Base-by-base conservation (phyloP, 1,140 invertebrate species). In the Danaus melanippus region DNA sequence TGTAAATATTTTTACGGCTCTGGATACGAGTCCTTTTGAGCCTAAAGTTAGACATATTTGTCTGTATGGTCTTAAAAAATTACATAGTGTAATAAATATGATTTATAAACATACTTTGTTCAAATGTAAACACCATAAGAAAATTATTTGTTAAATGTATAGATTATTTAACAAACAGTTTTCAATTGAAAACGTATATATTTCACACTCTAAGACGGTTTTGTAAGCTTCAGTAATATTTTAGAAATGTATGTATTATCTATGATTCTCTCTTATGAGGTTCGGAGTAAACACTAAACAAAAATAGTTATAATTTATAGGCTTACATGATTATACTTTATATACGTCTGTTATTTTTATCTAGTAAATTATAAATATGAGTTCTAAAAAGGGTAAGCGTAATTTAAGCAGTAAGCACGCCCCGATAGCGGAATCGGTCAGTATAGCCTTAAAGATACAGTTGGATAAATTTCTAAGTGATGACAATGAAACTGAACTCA, bases 401-500 rank as follows among this genome's bases (percentile, higher is more conserved):
- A 78, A 72, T 54, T 56, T 71, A 43, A 76, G 76, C 6, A 77
- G 69, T 45, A 85, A 84, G 55, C 76, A 79, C 62, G 84, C 84
- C 64, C 74, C 80, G 7, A 78, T 87, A 54, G 80, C 83, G 2
- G 86, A 87, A 58, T 84, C 84, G 43, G 79, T 87, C 9, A 87
- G 80, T 54, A 84, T 87, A 52, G 80, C 85, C 17, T 61, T 88
- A 53, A 85, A 84, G 62, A 79, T 87, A 11, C 83, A 88, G 42
- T 60, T 94, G 42, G 91, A 92, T 64, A 92, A 91, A 58, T 91
- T 94, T 62, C 68, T 91, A 17, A 84, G 79, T 44, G 79, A 89
- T 57, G 88, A 89, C 63, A 91, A 92, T 67, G 89, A 90, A 60
- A 87, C 84, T 0, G 87, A 88, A 55, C 65, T 87, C 6, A 89